These are phyloP conservation scores for Chrysolina oricalcia DNA, from an alignment of 2,888 invertebrate species.

Conservation along the genomic window DNA sequence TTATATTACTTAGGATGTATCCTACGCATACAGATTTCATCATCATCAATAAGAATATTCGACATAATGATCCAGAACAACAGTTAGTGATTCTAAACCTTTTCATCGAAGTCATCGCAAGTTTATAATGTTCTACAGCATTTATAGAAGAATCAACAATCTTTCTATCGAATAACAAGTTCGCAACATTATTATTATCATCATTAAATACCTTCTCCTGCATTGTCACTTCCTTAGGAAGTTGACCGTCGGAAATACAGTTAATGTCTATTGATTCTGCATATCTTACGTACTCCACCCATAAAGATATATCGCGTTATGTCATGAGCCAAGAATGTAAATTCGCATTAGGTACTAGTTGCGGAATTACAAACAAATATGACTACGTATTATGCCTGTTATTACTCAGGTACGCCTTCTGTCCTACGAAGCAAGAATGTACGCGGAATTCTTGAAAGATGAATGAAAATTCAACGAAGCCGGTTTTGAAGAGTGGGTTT, in stretches of 20 bases:
- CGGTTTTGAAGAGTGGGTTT: too few species aligned
- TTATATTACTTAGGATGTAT: too few species aligned
- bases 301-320: conserved; percentile 8
- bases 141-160: too few species aligned
- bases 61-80: too few species aligned
- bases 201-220: not conserved
- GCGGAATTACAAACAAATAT: conserved; percentile 9
- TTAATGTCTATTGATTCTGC: conserved; percentile 20
- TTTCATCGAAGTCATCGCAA: too few species aligned
- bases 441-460: not conserved
- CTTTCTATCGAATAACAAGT: too few species aligned
- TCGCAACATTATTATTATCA: too few species aligned
- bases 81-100: too few species aligned
- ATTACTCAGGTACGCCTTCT: conserved; percentile 5
- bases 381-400: conserved; percentile 15
- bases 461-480: too few species aligned
- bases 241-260: conserved; percentile 12
- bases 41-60: too few species aligned
- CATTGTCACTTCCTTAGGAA: conserved; percentile 22
- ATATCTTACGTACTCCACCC: conserved; percentile 15
- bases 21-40: too few species aligned
- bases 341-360: conserved; percentile 8
- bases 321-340: conserved; percentile 18
- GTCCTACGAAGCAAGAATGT: conserved; percentile 16
- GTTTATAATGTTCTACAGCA: too few species aligned